Evolutionary conservation across 1,140 invertebrate genomes (phyloP), one percentile per base, ranked within the genome.

Genomic region (Drosophila athabasca): DNA sequence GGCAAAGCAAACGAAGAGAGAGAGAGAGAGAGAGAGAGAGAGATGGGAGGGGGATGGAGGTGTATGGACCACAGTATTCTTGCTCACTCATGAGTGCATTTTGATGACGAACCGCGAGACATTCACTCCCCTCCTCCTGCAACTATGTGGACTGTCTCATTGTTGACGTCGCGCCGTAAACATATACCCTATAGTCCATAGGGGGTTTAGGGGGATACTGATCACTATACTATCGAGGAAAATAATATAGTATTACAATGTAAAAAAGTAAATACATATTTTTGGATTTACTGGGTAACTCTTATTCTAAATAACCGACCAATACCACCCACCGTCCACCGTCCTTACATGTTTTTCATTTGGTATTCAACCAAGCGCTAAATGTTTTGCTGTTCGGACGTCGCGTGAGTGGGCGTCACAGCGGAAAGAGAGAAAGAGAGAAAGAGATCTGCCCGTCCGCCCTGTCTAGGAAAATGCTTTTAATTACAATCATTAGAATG

Each of bases 401-500:
- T 62, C 74, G 74, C 65, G 74, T 85, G 81, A 75, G 73, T 80
- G 77, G 73, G 81, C 68, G 76, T 58, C 51, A 19, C 54, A 62
- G 15, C 52, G 1, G 17, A 19, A 1, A 49, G 65, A 62, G 49
- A 68, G 52, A 19, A 19, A 4, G 24, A 6, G 5, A 4, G 24
- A 6, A 5, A 4, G 24, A 26, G 24, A 26, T 26, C 26, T n/a
- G 9, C 9, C 15, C 31, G 9, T 8, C n/a, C 8, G n/a, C 7
- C 8, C 29, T 3, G 22, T n/a, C 29, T 17, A 61, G 45, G 26
- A 70, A 81, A 77, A 81, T 85, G 62, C 78, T 87, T 87, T 87
- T 87, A 81, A 87, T 87, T 87, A 87, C 83, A 76, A 81, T 87
- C 82, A 87, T 87, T 87, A 81, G 60, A 79, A 79, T 78, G 77